Evolutionary conservation across 2,113 vertebrate genomes (phyloP), one percentile per base, ranked within the genome.

Genomic region (Mus musculus): DNA sequence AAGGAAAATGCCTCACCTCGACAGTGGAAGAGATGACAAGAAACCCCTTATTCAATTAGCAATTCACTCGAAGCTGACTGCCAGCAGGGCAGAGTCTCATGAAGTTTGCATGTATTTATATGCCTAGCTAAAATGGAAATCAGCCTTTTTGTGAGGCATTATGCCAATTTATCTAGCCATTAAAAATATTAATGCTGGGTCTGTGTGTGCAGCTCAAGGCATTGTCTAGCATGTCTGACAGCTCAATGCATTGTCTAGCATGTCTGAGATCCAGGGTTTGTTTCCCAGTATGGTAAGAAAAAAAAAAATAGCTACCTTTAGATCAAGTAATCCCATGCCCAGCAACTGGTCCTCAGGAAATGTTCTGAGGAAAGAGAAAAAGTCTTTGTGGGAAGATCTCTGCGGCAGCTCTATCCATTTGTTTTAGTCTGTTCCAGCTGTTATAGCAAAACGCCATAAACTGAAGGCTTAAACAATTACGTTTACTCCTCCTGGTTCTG

Each of bases 341-440:
- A 11, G 59, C 52, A 94, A 94, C 88, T 90, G 85, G 42, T 90
- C 86, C 89, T 91, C 6, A 56, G 75, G 49, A 94, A 67, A 91
- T 89, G 76, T 94, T 94, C 84, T 54, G 46, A 81, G 42, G 19
- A 93, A 78, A 54, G 82, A 92, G 39, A 88, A 93, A 88, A 91
- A 14, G 12, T 82, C 12, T 63, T 4, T 49, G 26, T 42, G 49
- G 52, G 26, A 93, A 94, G 73, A 69, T 73, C 56, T 65, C 73
- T 80, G 19, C 1, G 36, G 17, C 33, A 85, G 42, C 84, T 87
- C 19, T 30, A 13, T 14, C 59, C 63, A 54, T 91, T 20, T 82
- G 14, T 67, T 46, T 91, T 42, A 61, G 73, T 52, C 52, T 26
- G 36, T 54, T 12, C 10, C 0, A 2, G 19, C 3, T 61, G 42